Evolutionary conservation across 2,888 invertebrate species (phyloP), one percentile per base, ranked within the genome.

Genomic region (Heteromurus nitidus): DNA sequence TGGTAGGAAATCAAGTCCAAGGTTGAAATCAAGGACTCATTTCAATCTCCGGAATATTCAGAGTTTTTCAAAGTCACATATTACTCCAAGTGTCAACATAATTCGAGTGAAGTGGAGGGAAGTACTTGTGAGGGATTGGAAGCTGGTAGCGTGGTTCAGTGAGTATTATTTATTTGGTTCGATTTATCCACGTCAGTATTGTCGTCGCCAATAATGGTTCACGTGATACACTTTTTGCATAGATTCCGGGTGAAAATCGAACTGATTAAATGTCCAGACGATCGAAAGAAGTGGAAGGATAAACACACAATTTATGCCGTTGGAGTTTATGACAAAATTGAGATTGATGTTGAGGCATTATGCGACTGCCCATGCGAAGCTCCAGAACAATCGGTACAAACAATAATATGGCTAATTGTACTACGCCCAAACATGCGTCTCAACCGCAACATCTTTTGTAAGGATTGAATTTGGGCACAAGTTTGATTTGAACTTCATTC

Each of bases 321-420:
- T 1, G 91, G 91, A 44, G 88, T 92, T 60, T 88, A 89, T 7
- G 91, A 91, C 85, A 88, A 89, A 36, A 88, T 92, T 16, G 86
- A 88, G 11, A 88, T 92, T 47, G 89, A 90, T 62, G 88, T 92
- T 26, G 89, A 91, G 74, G 89, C 91, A 36, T 88, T 91, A 53
- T 92, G 92, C 87, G 90, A 91, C 82, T 92, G 92, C 87, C 90
- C 90, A 44, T 36, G 91, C 88, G 90, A 81, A 64, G 20, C 81
- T 53, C 42, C 62, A 0, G 50, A 47, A 77, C 24, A 42, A 64
- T 18, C 79, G 73, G 55, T 30, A 44, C 42, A 55, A 44, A 50
- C 18, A n/a, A 42, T 47, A 31, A 22, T 42, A 20, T 36, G 64
- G 36, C 3, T 47, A 16, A 47, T 47, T 47, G n/a, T 13, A 36